These are phyloP conservation scores for Xenopus tropicalis DNA, from an alignment of 2,113 vertebrate species.

Conservation along the genomic window UCB_Xtro_10.0 CM004443.2:45705001-45705500, in stretches of 20 bases:
- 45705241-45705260: not conserved
- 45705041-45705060: too few species aligned
- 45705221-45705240: too few species aligned
- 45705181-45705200: too few species aligned
- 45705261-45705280: not conserved
- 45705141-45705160: too few species aligned
- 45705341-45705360: not conserved
- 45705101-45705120: too few species aligned
- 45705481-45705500: slow-evolving; percentile 14
- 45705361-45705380: not conserved
- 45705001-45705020: too few species aligned
- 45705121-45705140: too few species aligned
- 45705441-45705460: slow-evolving; percentile 1
- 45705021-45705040: too few species aligned
- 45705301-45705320: not conserved
- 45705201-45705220: too few species aligned
- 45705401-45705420: slow-evolving; percentile 2
- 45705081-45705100: too few species aligned
- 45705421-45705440: not conserved
- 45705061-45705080: too few species aligned
- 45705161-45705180: too few species aligned
- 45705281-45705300: not conserved
- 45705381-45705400: slow-evolving; percentile 11
- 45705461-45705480: slow-evolving; percentile 19
- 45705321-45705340: not conserved